phyloP scores from a whole-genome alignment of 2,797 vertebrate genomes.

The Mus minutoides region DNA sequence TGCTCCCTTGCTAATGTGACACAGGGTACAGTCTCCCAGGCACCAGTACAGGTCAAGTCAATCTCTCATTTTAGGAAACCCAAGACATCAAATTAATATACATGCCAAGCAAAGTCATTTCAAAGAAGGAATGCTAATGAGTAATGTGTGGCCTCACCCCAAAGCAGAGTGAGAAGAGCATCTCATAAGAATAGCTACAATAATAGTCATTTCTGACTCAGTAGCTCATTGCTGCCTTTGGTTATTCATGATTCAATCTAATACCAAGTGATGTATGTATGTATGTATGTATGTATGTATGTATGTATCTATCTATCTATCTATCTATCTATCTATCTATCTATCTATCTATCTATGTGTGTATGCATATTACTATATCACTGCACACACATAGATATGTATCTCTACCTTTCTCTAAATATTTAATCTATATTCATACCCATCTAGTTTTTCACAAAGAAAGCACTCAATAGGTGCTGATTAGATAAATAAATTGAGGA shows the following conservation, averaged over 20 bases:
- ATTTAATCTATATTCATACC: too few relatives aligned
- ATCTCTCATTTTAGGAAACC: slow-evolving; percentile 86
- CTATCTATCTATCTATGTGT: too few relatives aligned
- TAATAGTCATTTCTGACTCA: slow-evolving; percentile 65
- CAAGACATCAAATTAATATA: slow-evolving; percentile 84
- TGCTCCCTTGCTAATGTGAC: slow-evolving; percentile 85
- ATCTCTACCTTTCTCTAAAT: background rate
- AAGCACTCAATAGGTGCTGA: background rate
- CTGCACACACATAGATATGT: background rate
- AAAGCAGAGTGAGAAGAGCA: slow-evolving; percentile 57
- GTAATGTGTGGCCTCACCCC: slow-evolving; percentile 55
- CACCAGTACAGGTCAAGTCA: slow-evolving; percentile 83
- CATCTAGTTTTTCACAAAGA: background rate
- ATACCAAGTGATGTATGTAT: too few relatives aligned
- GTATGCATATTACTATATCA: too few relatives aligned
- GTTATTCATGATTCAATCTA: slow-evolving; percentile 62
- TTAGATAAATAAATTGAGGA: slow-evolving; percentile 18
- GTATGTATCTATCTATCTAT: too few relatives aligned
- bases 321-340: too few relatives aligned
- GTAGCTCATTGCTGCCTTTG: slow-evolving; percentile 66
- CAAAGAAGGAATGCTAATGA: slow-evolving; percentile 80
- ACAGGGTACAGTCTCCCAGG: slow-evolving; percentile 80
- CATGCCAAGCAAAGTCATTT: slow-evolving; percentile 84
- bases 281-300: too few relatives aligned
- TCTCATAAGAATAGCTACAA: slow-evolving; percentile 61